Evolutionary conservation across 2,797 vertebrate species (phyloP).

Genomic region (Xiphophorus birchmanni): DNA sequence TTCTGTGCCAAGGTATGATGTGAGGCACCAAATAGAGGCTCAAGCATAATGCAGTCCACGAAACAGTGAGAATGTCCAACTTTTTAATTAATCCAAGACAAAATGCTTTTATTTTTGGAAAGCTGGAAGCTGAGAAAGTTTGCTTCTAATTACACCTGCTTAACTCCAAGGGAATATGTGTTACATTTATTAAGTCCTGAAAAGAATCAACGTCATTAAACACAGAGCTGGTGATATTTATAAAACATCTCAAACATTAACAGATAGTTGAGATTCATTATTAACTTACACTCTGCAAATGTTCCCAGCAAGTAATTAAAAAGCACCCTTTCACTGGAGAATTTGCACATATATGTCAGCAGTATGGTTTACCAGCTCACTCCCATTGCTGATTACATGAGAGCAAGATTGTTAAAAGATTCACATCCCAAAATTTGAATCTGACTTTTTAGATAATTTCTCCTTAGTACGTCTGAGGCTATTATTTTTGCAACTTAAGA

Average conservation of each 20-base stretch:
- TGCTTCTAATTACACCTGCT: background rate
- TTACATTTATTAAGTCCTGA: background rate
- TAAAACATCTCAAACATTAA: background rate
- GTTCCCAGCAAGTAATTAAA: background rate
- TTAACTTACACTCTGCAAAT: background rate
- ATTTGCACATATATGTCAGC: background rate
- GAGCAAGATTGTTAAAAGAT: background rate
- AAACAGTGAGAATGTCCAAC: background rate
- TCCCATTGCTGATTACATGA: background rate
- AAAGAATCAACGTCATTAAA: background rate
- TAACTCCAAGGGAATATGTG: background rate
- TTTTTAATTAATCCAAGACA: background rate
- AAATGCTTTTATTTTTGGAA: background rate
- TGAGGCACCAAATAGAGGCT: background rate
- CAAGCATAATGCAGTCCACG: background rate
- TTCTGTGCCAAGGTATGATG: background rate
- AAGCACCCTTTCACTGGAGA: background rate
- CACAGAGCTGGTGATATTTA: background rate
- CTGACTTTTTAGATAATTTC: background rate
- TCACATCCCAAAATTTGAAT: background rate
- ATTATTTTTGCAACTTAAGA: background rate
- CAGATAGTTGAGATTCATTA: background rate
- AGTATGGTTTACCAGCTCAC: background rate
- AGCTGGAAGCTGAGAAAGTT: background rate
- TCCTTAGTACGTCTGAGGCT: background rate